phyloP scores from a whole-genome alignment of 2,888 invertebrate genomes.

The Drosophila borborema region DNA sequence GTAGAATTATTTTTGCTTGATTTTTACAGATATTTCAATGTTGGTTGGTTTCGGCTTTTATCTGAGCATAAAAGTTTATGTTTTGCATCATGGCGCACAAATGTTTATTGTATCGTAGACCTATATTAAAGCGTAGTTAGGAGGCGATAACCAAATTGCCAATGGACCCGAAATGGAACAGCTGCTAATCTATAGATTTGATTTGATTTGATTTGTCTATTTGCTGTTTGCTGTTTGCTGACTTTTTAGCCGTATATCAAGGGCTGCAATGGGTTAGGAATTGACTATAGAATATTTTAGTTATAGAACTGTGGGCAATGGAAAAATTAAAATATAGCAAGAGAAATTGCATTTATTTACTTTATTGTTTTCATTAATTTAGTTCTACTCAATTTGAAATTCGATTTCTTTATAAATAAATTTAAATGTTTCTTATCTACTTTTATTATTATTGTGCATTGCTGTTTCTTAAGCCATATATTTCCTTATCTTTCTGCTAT shows the following conservation, averaged over 20 bases:
- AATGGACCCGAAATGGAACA: conserved; percentile 45
- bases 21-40: conserved; percentile 57
- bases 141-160: conserved; percentile 53
- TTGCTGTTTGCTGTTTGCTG: conserved; percentile 40
- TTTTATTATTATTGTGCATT: background rate
- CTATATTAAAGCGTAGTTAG: conserved; percentile 76
- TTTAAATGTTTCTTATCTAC: no score
- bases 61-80: conserved; percentile 77
- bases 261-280: background rate
- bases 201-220: conserved; percentile 67
- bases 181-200: conserved; percentile 69
- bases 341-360: no score
- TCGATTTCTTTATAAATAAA: background rate
- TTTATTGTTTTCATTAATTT: background rate
- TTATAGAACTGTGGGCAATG: background rate
- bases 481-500: background rate
- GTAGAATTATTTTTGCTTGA: conserved; percentile 45
- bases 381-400: background rate
- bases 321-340: background rate
- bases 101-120: conserved; percentile 68
- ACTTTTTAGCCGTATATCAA: conserved; percentile 6
- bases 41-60: conserved; percentile 54
- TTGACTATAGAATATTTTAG: background rate
- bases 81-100: conserved; percentile 48
- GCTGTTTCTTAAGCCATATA: background rate